Evolutionary conservation across 2,888 invertebrate species (phyloP).

Genomic region (Tachina fera): DNA sequence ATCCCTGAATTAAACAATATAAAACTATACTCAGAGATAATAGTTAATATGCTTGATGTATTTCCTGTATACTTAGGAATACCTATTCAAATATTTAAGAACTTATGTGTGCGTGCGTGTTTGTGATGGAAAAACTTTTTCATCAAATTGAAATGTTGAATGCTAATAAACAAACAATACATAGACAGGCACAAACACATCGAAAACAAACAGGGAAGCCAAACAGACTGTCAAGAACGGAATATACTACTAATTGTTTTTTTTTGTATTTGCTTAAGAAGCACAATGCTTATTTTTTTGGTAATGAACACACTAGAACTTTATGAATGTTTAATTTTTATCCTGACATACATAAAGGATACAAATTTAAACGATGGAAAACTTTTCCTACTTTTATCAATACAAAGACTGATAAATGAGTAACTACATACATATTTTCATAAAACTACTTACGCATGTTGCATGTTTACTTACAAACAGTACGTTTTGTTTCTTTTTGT

Average conservation of each 20-base stretch:
- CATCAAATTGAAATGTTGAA: constrained; percentile 68
- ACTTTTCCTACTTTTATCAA: constrained; percentile 17
- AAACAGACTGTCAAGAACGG: constrained; percentile 9
- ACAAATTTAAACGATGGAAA: constrained; percentile 12
- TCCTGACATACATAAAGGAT: constrained; percentile 36
- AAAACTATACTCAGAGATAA: constrained; percentile 40
- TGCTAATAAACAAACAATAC: constrained; percentile 62
- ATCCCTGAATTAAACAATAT: constrained; percentile 31
- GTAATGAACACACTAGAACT: background rate
- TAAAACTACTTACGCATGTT: background rate
- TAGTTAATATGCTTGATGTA: constrained; percentile 13
- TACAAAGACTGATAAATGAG: constrained; percentile 28
- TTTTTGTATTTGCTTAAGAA: constrained; percentile 42
- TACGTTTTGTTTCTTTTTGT: constrained; percentile 7
- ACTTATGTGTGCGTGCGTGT: background rate
- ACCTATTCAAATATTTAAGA: background rate
- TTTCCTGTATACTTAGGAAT: background rate
- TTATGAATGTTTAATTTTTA: constrained; percentile 15
- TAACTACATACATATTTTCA: background rate
- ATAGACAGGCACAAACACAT: background rate
- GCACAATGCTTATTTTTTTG: constrained; percentile 59
- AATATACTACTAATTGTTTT: constrained; percentile 31
- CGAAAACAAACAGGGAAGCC: constrained; percentile 3
- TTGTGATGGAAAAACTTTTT: constrained; percentile 48
- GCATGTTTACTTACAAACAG: background rate